These are phyloP conservation scores for Pseudococcus viburni DNA, from an alignment of 2,888 invertebrate genomes.

Conservation along the genomic window DNA sequence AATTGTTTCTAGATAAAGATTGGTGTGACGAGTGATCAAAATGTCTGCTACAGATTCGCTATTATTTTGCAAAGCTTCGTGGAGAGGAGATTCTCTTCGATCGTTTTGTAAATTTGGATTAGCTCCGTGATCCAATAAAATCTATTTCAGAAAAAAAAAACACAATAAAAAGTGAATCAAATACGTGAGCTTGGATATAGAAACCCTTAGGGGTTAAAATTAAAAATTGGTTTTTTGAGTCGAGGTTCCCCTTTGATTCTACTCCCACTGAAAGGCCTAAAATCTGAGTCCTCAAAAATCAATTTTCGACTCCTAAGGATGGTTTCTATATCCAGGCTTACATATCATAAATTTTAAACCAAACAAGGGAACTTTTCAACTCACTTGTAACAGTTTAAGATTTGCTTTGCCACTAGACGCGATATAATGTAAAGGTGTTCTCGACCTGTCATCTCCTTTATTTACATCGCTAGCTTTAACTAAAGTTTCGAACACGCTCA, in stretches of 20 bases:
- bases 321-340: too few relatives aligned
- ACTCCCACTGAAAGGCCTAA: too few relatives aligned
- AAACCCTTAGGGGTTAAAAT: too few relatives aligned
- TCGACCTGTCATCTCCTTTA: constrained; percentile 71
- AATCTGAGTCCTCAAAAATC: too few relatives aligned
- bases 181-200: too few relatives aligned
- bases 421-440: constrained; percentile 71
- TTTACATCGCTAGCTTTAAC: constrained; percentile 71
- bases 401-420: constrained; percentile 70
- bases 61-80: constrained; percentile 68
- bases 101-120: constrained; percentile 71
- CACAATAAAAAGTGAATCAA: too few relatives aligned
- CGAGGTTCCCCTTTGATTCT: too few relatives aligned
- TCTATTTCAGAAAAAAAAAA: constrained; percentile 67
- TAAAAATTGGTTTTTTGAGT: neutral
- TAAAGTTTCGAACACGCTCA: constrained; percentile 70
- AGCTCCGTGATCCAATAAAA: constrained; percentile 71
- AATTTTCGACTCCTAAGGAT: too few relatives aligned
- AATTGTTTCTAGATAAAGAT: constrained; percentile 69
- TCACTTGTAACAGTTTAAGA: constrained; percentile 68
- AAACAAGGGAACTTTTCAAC: constrained; percentile 8
- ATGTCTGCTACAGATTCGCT: constrained; percentile 67
- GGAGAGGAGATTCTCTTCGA: constrained; percentile 71
- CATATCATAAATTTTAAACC: neutral
- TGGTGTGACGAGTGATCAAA: constrained; percentile 67